Percentiles rank a stretch among this genome's conserved stretches.
These are phyloP conservation scores for Sarcophaga caerulescens DNA, from an alignment of 2,888 invertebrate species.

Conservation along the genomic window DNA sequence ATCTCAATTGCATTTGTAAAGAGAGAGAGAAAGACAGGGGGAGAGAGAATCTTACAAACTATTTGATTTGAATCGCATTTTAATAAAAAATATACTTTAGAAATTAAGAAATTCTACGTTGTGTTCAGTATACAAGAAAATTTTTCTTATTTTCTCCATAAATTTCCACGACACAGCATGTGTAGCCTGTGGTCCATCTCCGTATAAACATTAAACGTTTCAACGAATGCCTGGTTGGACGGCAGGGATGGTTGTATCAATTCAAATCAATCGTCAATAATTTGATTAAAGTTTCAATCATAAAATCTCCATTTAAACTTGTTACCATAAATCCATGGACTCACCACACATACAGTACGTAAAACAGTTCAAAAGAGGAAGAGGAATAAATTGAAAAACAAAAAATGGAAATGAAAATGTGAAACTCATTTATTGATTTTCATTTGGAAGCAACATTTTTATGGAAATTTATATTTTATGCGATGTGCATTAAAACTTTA, in stretches of 20 bases:
- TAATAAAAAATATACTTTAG: too few relatives aligned
- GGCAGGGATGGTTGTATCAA: not conserved
- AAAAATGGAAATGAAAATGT: not conserved
- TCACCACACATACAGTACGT: not conserved
- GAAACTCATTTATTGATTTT: constrained; percentile 39
- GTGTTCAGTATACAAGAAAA: too few relatives aligned
- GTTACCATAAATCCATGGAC: constrained; percentile 11
- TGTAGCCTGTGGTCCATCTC: too few relatives aligned
- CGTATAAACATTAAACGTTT: not conserved
- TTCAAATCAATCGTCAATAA: constrained; percentile 35
- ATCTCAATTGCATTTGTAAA: too few relatives aligned
- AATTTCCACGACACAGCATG: too few relatives aligned
- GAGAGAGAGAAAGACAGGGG: too few relatives aligned
- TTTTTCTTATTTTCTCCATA: too few relatives aligned
- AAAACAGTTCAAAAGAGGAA: too few relatives aligned
- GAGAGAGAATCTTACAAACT: too few relatives aligned
- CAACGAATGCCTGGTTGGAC: not conserved
- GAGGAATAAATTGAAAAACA: not conserved
- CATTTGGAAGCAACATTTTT: constrained; percentile 29
- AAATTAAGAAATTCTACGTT: too few relatives aligned
- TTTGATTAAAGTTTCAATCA: constrained; percentile 35
- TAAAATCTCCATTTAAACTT: constrained; percentile 29
- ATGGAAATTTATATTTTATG: constrained; percentile 51
- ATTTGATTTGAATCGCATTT: too few relatives aligned
- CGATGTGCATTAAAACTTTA: constrained; percentile 44